Evolutionary conservation across 2,888 invertebrate species (phyloP).

Genomic region (Dioctria rufipes): DNA sequence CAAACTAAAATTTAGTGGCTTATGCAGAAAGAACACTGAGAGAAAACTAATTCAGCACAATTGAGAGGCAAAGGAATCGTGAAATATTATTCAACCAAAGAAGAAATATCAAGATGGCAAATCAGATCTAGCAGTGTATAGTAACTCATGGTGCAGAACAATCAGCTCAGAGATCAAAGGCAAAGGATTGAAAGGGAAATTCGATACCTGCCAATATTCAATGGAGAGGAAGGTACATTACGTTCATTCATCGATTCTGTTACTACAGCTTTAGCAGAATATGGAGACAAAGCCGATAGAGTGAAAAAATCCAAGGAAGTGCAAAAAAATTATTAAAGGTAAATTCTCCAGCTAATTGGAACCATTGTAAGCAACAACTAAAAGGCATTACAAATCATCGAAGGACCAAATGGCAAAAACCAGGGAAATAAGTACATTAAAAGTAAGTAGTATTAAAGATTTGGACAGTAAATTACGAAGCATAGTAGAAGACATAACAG

Average conservation of each 20-base stretch:
- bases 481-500: too few relatives aligned
- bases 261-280: conserved; percentile 7
- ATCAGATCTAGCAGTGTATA: conserved; percentile 34
- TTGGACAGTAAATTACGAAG: conserved; percentile 54
- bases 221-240: conserved; percentile 24
- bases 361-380: not conserved
- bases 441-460: conserved; percentile 49
- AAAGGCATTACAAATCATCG: conserved; percentile 21
- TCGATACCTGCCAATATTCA: conserved; percentile 27
- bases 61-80: too few relatives aligned
- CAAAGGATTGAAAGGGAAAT: conserved; percentile 25
- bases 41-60: too few relatives aligned
- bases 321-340: conserved; percentile 8
- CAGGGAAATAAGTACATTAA: conserved; percentile 22
- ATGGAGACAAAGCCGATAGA: conserved; percentile 19
- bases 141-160: conserved; percentile 33
- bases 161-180: conserved; percentile 14
- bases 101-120: conserved; percentile 29
- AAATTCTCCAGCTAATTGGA: conserved; percentile 7
- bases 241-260: conserved; percentile 29
- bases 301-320: conserved; percentile 10
- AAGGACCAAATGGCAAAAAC: conserved; percentile 27
- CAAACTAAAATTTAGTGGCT: too few relatives aligned
- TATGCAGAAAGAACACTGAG: too few relatives aligned
- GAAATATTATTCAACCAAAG: too few relatives aligned